phyloP scores from a whole-genome alignment of 2,888 invertebrate species.

The Pammene fasciana region DNA sequence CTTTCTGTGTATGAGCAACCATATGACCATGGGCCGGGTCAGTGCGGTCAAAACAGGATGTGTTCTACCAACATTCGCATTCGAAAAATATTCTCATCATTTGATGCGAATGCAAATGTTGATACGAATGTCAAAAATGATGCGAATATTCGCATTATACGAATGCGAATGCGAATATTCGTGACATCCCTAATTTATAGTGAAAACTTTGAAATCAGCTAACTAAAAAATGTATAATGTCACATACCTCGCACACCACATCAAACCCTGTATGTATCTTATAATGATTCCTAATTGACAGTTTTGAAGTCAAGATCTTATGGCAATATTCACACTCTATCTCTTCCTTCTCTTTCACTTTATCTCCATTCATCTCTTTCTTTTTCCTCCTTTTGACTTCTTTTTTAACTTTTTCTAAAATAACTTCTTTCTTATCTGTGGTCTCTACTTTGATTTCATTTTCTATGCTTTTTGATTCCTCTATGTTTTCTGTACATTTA shows the following conservation, averaged over 20 bases:
- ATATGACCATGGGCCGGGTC: too few species aligned
- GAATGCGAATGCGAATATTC: too few species aligned
- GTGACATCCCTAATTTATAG: too few species aligned
- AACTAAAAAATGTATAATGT: too few species aligned
- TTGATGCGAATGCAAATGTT: too few species aligned
- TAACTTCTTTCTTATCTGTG: slow-evolving; percentile 40
- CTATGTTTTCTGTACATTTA: background rate
- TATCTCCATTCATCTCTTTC: slow-evolving; percentile 43
- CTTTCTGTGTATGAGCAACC: too few species aligned
- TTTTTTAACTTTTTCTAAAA: slow-evolving; percentile 43
- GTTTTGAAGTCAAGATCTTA: slow-evolving; percentile 69
- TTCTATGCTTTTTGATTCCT: background rate
- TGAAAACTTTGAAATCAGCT: too few species aligned
- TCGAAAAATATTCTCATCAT: too few species aligned
- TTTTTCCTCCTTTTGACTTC: slow-evolving; percentile 45
- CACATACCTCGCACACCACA: slow-evolving; percentile 63
- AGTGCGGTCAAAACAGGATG: too few species aligned
- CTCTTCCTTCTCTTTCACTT: slow-evolving; percentile 53
- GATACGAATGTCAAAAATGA: too few species aligned
- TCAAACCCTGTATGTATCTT: slow-evolving; percentile 77
- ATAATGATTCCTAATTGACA: slow-evolving; percentile 72
- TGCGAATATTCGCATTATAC: too few species aligned
- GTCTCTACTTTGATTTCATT: slow-evolving; percentile 5
- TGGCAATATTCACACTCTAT: slow-evolving; percentile 75
- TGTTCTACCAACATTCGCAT: too few species aligned